Percentiles rank a stretch among this genome's conserved stretches.
Evolutionary conservation across 2,888 invertebrate genomes (phyloP).

Genomic region (Polymixis lichenea): DNA sequence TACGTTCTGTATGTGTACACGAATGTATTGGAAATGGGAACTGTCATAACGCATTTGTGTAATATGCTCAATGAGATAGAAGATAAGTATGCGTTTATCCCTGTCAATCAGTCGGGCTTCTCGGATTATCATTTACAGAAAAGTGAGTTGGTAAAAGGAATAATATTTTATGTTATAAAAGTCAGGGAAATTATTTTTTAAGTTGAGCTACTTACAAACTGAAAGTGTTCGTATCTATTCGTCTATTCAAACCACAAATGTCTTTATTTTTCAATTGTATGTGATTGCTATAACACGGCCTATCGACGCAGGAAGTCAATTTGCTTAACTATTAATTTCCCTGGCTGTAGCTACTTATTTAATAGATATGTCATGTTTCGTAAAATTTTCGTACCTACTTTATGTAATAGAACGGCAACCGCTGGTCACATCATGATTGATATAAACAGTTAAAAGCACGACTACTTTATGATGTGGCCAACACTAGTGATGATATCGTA

Average conservation of each 20-base stretch:
- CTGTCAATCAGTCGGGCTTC: slow-evolving; percentile 11
- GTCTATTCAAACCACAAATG: neutral
- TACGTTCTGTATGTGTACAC: slow-evolving; percentile 73
- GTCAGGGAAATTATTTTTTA: neutral
- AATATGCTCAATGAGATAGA: slow-evolving; percentile 75
- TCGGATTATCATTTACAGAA: slow-evolving; percentile 21
- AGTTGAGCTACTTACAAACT: neutral
- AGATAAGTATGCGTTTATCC: slow-evolving; percentile 67
- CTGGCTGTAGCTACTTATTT: neutral
- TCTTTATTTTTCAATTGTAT: neutral
- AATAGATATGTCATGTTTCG: neutral
- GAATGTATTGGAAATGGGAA: slow-evolving; percentile 66
- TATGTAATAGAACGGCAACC: too few relatives aligned
- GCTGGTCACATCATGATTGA: too few relatives aligned
- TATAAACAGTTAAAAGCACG: too few relatives aligned
- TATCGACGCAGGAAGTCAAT: neutral
- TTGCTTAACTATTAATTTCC: neutral
- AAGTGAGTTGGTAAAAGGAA: slow-evolving; percentile 19
- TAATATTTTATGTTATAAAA: neutral
- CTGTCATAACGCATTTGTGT: slow-evolving; percentile 70
- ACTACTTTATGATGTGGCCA: too few relatives aligned
- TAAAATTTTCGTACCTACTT: too few relatives aligned
- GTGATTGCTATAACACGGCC: neutral
- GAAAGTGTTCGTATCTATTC: too few relatives aligned
- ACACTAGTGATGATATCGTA: too few relatives aligned